Percentiles rank a stretch among this genome's conserved stretches.
Conservation (phyloP, 2,888 invertebrate genomes). For the Nineta flava region DNA sequence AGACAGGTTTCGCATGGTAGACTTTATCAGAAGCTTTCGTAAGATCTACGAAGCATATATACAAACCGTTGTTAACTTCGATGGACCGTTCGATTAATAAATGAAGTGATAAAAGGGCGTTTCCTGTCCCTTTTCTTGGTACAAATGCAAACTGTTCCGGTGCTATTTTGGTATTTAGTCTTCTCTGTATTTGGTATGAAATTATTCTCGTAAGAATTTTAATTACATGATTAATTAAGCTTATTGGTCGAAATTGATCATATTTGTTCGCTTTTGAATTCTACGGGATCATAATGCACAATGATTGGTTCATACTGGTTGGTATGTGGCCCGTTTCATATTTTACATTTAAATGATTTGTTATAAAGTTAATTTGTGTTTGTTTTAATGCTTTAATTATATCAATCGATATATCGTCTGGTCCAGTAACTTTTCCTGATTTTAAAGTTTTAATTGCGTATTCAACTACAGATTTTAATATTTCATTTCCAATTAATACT, state of each 20-base stretch:
- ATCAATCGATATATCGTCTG: not conserved
- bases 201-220: not conserved
- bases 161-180: not conserved
- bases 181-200: not conserved
- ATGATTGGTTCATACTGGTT: not conserved
- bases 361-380: not conserved
- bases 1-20: conserved; percentile 10
- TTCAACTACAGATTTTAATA: not conserved
- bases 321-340: not conserved
- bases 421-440: not conserved
- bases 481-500: not conserved
- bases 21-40: conserved; percentile 12
- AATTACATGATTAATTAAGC: not conserved
- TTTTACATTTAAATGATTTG: not conserved
- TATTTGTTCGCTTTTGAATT: not conserved
- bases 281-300: not conserved
- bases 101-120: conserved; percentile 7
- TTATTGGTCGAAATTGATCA: not conserved
- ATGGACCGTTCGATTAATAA: conserved; percentile 7
- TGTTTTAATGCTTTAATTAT: not conserved
- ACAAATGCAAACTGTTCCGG: conserved; percentile 5
- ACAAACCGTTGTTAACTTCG: conserved; percentile 5
- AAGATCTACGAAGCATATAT: conserved; percentile 7
- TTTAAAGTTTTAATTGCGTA: not conserved
- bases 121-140: conserved; percentile 7